phyloP scores from a whole-genome alignment of 2,797 vertebrate genomes.

The Ptychadena robeensis region DNA sequence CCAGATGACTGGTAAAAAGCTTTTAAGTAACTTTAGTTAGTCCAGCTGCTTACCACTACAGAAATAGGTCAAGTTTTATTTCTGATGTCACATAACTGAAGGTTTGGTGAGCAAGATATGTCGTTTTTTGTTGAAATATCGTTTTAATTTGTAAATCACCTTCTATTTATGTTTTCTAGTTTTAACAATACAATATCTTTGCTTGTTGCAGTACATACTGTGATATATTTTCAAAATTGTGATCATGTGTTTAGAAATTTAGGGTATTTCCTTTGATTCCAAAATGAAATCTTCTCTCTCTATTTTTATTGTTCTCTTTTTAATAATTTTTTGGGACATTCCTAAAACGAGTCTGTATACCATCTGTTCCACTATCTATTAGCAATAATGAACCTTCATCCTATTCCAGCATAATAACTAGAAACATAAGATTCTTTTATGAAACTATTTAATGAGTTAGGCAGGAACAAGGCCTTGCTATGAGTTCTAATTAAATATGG shows the following conservation, averaged over 20 bases:
- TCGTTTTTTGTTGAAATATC: too few relatives aligned
- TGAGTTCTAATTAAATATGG: background rate
- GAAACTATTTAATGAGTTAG: slow-evolving; percentile 7
- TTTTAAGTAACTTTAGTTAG: too few relatives aligned
- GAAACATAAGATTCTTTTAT: slow-evolving; percentile 16
- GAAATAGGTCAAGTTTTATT: too few relatives aligned
- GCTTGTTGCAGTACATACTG: too few relatives aligned
- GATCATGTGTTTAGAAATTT: background rate
- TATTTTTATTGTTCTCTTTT: slow-evolving; percentile 4
- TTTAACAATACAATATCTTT: too few relatives aligned
- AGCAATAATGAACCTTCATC: slow-evolving; percentile 3
- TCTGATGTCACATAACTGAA: too few relatives aligned
- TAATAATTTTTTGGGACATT: background rate
- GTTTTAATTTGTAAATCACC: too few relatives aligned
- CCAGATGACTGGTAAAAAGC: too few relatives aligned
- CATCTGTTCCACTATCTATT: slow-evolving; percentile 4
- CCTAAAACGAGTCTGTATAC: background rate
- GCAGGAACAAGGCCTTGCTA: background rate
- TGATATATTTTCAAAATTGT: background rate
- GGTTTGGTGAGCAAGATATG: too few relatives aligned
- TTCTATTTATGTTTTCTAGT: too few relatives aligned
- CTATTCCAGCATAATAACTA: slow-evolving; percentile 11
- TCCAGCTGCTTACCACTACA: too few relatives aligned
- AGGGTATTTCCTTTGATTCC: background rate
- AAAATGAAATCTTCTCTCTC: background rate